A percentile compares a stretch with the other conserved stretches of the same genome.
These are phyloP conservation scores for Labeo rohita DNA, from an alignment of 2,113 vertebrate species.

Conservation along the genomic window DNA sequence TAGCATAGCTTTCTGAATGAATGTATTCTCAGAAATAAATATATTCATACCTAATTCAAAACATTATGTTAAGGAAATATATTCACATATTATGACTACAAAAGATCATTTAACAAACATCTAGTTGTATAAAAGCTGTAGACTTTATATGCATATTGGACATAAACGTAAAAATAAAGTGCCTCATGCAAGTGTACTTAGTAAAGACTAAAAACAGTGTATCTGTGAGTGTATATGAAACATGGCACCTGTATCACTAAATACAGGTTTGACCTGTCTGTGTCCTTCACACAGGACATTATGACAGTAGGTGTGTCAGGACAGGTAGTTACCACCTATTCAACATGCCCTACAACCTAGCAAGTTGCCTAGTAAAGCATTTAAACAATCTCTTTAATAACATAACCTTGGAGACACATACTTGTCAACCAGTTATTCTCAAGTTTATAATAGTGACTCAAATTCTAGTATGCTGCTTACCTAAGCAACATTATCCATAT, in stretches of 20 bases:
- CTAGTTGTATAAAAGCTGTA: background rate
- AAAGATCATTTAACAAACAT: background rate
- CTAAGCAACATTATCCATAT: background rate
- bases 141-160: background rate
- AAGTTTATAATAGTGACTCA: background rate
- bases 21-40: background rate
- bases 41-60: background rate
- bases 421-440: background rate
- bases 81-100: background rate
- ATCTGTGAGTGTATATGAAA: background rate
- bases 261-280: background rate
- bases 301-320: slow-evolving; percentile 2
- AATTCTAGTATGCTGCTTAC: background rate
- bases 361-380: background rate
- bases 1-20: too few species aligned
- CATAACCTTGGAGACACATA: background rate
- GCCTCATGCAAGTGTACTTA: background rate
- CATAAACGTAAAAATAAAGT: background rate
- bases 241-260: background rate
- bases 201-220: background rate
- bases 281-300: slow-evolving; percentile 15
- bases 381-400: background rate
- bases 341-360: background rate
- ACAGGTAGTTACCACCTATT: background rate
- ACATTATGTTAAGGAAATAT: background rate